Base-by-base conservation (phyloP, 2,797 vertebrate species). In the Intellagama lesueurii region DNA sequence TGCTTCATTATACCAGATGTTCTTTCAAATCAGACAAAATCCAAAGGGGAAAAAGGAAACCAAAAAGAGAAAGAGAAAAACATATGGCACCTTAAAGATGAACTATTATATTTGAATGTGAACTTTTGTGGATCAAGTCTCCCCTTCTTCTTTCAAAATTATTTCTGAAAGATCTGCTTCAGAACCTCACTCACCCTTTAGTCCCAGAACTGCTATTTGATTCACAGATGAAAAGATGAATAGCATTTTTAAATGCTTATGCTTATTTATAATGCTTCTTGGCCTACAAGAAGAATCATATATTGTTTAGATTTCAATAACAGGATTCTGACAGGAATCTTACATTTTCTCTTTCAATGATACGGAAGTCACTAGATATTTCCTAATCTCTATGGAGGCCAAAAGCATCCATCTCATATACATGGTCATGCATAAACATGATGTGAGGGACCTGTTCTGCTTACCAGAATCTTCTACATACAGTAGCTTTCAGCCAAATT, bases 1-100 rank as follows among this genome's bases (percentile, higher is more conserved):
- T 26, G 30, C 73, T 79, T 70, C 60, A 35, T n/a, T 30, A 56
- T 81, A 11, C 82, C 66, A 83, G 90, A n/a, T 69, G 81, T 52
- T 56, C 86, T 81, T 86, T 75, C 56, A 79, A 88, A 82, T 56
- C 52, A 56, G 9, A 2, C 52, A 56, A 56, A 56, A 56, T 14
- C 9, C 2, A 9, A 56, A 56, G 14, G 9, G 14, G 8, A 56
- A 56, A 56, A 56, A 14, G 52, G 52, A 56, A 9, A 56, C 9
- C 52, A 56, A 56, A 2, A 56, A 56, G 9, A 56, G 49, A 52
- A 52, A 52, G 2, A 56, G 1, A 56, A 56, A 16, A 56, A 56
- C 9, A 56, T 1, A 8, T 56, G 11, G 52, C 52, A 56, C 52
- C 52, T 11, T 9, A 56, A 56, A 56, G 52, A 40, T 40, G 40